Base-by-base conservation (phyloP, 1,140 invertebrate species). In the Phocides pigmalion region DNA sequence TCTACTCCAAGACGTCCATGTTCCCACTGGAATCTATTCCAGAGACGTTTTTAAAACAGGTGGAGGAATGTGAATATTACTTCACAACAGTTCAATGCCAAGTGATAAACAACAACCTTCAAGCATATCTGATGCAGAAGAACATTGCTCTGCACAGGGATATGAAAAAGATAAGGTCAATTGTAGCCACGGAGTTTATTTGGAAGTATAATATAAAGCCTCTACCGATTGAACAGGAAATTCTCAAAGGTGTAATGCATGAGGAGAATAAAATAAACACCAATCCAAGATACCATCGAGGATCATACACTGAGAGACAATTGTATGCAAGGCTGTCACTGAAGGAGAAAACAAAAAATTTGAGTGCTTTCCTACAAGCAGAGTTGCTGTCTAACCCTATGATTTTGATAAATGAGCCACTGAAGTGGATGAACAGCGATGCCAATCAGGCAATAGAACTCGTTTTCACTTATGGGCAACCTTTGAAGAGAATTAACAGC, bases 31-130 rank as follows among this genome's bases (percentile, higher is more conserved):
- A 93, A 2, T 88, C 93, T 53, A 93, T 98, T 42, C 95, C 96
- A 9, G 68, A 89, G 0, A 77, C 80, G 41, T 98, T 97, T 80
- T 65, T 97, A 0, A 76, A 93, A n/a, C 94, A 96, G 82, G 90
- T 97, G 15, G 88, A 93, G 12, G 79, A 93, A 0, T 96, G 95
- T 74, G 92, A 93, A 0, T 76, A 90, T 17, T 93, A 94, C 73
- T 97, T 95, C 72, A 94, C 94, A 74, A 90, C 93, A 28, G 83
- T 92, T 42, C 96, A 96, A 74, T 93, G 93, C 56, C 76, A 92
- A 64, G 93, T 93, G 0, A 96, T 96, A 37, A 82, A 93, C 63
- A 87, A 93, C 46, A 96, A 96, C 71, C 93, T 96, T 16, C 79
- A 86, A 63, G 85, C 93, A 2, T 96, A 94, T 78, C 78, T 93